Percentiles rank a stretch among this genome's conserved stretches.
These are phyloP conservation scores for Scelioninae gen. 2 DNA, from an alignment of 2,888 invertebrate species.

Conservation along the genomic window DNA sequence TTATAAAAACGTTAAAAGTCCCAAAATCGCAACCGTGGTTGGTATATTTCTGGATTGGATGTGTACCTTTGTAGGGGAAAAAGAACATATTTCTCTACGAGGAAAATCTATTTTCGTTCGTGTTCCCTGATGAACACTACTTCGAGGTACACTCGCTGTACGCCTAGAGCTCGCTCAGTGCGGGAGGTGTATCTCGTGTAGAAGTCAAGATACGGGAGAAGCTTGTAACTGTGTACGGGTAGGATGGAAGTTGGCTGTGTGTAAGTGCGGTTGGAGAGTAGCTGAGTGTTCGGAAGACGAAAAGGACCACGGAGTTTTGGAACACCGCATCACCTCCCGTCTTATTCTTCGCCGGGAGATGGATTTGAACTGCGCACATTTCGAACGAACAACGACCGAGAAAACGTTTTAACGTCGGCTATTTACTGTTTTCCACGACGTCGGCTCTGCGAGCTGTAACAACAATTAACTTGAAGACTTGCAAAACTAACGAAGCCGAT, in stretches of 20 bases:
- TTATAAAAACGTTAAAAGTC: neutral
- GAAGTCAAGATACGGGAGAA: conserved; percentile 49
- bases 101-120: conserved; percentile 66
- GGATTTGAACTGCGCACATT: conserved; percentile 61
- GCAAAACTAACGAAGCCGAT: no score
- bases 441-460: neutral
- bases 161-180: conserved; percentile 55
- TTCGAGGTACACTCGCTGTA: conserved; percentile 60
- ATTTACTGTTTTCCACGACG: conserved; percentile 16
- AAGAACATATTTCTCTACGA: conserved; percentile 56
- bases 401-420: conserved; percentile 23
- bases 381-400: conserved; percentile 26
- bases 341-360: conserved; percentile 63
- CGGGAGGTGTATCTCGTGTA: conserved; percentile 55
- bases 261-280: conserved; percentile 63
- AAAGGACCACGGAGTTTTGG: conserved; percentile 67
- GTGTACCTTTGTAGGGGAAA: conserved; percentile 45
- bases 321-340: conserved; percentile 65
- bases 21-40: conserved; percentile 25
- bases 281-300: conserved; percentile 68
- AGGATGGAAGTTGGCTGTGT: conserved; percentile 51
- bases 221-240: conserved; percentile 55
- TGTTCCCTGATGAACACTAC: conserved; percentile 66
- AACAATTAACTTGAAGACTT: neutral
- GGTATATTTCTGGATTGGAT: conserved; percentile 52